phyloP scores from a whole-genome alignment of 53 echinoderm and acorn worm genomes.

The Echinarachnius parma region DNA sequence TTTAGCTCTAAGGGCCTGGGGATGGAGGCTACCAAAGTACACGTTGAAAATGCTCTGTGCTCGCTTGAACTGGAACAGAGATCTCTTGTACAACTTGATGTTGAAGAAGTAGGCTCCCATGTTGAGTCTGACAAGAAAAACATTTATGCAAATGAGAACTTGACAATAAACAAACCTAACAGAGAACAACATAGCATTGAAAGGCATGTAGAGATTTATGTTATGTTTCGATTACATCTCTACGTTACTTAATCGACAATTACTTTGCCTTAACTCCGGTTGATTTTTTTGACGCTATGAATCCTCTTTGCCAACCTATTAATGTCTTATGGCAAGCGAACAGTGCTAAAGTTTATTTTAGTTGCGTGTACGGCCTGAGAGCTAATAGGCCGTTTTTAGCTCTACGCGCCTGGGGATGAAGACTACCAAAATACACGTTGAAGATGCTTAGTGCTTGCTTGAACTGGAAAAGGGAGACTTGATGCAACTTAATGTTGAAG shows the following conservation, averaged over 20 bases:
- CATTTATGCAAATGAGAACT: no score
- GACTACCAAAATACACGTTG: constrained; percentile 11
- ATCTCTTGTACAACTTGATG: constrained; percentile 21
- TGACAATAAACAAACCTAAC: no score
- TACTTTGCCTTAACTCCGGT: no score
- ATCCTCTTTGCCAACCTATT: no score
- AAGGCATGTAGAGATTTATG: no score
- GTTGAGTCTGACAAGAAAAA: constrained; percentile 20
- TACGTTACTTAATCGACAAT: no score
- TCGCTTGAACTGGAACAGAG: constrained; percentile 39
- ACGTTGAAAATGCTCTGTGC: constrained; percentile 24
- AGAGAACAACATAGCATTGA: no score
- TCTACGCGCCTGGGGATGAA: constrained; percentile 13
- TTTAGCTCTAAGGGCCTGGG: constrained; percentile 1
- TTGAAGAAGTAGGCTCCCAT: constrained; percentile 26
- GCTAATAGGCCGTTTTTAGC: constrained; percentile 5
- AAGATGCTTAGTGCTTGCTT: constrained; percentile 26
- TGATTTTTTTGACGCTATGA: no score
- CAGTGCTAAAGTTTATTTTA: no score
- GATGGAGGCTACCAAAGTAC: constrained; percentile 10
- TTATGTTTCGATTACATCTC: no score
- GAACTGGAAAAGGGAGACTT: constrained; percentile 29
- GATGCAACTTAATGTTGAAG: constrained; percentile 26
- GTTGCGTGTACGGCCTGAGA: constrained; percentile 27
- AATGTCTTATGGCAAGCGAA: no score